Conservation (phyloP, 2,888 invertebrate genomes). For the Ceraclea dissimilis region DNA sequence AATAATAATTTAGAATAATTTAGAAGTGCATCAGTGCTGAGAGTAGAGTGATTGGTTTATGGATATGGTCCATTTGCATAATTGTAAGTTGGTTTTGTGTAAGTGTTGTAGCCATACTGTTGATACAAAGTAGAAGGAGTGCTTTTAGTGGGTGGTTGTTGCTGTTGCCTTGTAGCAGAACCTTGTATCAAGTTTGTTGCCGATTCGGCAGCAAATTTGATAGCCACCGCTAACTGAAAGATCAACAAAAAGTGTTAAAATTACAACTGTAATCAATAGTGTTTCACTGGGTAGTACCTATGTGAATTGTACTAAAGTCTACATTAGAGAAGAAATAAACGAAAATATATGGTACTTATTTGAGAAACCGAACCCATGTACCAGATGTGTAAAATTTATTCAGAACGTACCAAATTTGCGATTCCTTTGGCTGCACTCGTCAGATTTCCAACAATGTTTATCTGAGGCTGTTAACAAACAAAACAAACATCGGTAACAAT, state of each 20-base stretch:
- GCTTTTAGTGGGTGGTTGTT: neutral
- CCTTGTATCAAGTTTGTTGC: neutral
- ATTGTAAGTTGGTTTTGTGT: neutral
- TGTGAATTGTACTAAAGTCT: no score
- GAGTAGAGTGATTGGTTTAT: neutral
- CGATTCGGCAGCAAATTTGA: neutral
- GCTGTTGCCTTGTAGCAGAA: neutral
- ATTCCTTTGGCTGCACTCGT: neutral
- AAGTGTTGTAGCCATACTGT: neutral
- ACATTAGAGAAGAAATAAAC: no score
- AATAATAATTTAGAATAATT: no score
- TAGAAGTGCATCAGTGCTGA: neutral
- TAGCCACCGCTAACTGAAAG: slow-evolving; percentile 4
- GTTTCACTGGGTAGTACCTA: no score
- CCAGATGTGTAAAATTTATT: no score
- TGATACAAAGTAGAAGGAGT: neutral
- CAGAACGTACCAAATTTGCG: neutral
- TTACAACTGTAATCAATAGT: no score
- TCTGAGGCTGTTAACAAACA: neutral
- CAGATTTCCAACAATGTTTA: neutral
- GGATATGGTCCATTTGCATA: slow-evolving; percentile 1
- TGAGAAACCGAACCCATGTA: no score
- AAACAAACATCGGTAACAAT: no score
- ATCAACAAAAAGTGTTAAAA: neutral
- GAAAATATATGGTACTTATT: no score